These are phyloP conservation scores for Eidolon dupreanum DNA, from an alignment of 2,797 vertebrate species.

Conservation along the genomic window DNA sequence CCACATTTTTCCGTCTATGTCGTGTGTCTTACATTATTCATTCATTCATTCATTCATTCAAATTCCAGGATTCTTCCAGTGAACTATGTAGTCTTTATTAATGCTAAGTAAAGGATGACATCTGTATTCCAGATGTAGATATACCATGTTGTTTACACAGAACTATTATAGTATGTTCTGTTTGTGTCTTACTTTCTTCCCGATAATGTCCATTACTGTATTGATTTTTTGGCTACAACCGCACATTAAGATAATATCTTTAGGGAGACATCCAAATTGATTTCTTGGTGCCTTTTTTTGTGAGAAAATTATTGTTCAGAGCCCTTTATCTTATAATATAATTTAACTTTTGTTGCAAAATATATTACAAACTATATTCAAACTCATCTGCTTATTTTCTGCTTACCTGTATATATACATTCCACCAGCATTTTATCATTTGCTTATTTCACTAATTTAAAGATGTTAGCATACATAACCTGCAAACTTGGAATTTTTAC, in stretches of 20 bases:
- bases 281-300: not conserved
- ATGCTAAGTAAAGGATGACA: not conserved
- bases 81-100: not conserved
- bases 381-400: slow-evolving; percentile 20
- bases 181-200: slow-evolving; percentile 41
- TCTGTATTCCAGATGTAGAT: slow-evolving; percentile 56
- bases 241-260: slow-evolving; percentile 47
- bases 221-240: slow-evolving; percentile 37
- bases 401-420: not conserved
- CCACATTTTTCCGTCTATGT: not conserved
- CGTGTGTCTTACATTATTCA: not conserved
- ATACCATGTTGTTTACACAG: not conserved
- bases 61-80: slow-evolving; percentile 20
- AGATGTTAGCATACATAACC: not conserved
- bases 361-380: not conserved
- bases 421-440: not conserved
- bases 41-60: slow-evolving; percentile 33
- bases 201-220: not conserved
- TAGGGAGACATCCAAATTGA: slow-evolving; percentile 7
- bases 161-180: slow-evolving; percentile 35
- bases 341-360: slow-evolving; percentile 45
- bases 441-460: slow-evolving; percentile 1
- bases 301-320: not conserved
- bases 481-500: slow-evolving; percentile 44
- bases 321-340: not conserved